phyloP scores from a whole-genome alignment of 2,113 vertebrate species.

The Scomber colias region DNA sequence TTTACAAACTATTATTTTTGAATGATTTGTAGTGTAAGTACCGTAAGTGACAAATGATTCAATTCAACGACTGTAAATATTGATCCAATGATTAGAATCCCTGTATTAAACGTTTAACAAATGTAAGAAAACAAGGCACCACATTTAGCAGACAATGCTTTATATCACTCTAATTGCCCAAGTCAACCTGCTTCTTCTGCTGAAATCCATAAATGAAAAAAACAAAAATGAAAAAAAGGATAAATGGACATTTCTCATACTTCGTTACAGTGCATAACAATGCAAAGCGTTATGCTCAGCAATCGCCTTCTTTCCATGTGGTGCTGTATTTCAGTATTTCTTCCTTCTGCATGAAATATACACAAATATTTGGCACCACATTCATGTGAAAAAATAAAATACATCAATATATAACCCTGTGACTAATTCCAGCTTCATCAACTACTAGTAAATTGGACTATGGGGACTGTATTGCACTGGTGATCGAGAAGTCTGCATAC shows the following conservation, averaged over 20 bases:
- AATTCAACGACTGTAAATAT: constrained; percentile 19
- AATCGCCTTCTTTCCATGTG: background rate
- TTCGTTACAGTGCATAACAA: constrained; percentile 36
- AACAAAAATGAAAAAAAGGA: constrained; percentile 27
- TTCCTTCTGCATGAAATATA: constrained; percentile 28
- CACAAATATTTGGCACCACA: constrained; percentile 61
- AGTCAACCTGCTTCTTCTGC: constrained; percentile 1
- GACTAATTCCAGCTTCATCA: constrained; percentile 12
- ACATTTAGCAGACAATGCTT: constrained; percentile 73
- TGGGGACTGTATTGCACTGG: constrained; percentile 19
- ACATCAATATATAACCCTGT: constrained; percentile 4
- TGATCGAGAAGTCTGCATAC: constrained; percentile 36
- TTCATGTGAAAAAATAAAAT: constrained; percentile 17
- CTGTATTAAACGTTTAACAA: background rate
- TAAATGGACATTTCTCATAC: constrained; percentile 35
- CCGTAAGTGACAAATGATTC: constrained; percentile 8
- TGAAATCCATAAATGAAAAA: constrained; percentile 57
- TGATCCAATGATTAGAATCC: constrained; percentile 6
- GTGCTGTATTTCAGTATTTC: background rate
- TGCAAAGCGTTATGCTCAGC: constrained; percentile 24
- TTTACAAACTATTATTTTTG: too few relatives aligned
- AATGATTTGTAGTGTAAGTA: too few relatives aligned
- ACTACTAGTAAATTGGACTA: background rate
- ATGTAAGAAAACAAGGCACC: constrained; percentile 80
- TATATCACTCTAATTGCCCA: constrained; percentile 36